Base-by-base conservation (phyloP, 2,113 vertebrate genomes). In the Lepus timidus region DNA sequence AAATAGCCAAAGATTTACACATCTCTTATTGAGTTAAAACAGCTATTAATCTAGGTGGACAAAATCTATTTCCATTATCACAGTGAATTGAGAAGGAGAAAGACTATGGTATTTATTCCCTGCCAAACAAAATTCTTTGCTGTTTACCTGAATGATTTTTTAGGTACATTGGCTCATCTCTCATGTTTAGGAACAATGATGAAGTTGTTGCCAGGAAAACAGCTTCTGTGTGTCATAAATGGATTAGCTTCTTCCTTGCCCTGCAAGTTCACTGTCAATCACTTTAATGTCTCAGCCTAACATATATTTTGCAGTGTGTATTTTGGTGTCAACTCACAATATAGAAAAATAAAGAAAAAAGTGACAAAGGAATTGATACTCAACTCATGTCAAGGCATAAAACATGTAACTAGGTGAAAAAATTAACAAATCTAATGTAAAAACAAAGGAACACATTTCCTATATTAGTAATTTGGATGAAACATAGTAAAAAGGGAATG, bases 151-250 rank as follows among this genome's bases (percentile, higher is more conserved):
- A 94, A 97, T 92, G 96, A 96, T 96, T 96, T 97, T 96, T 97
- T 82, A 94, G 96, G 93, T 79, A 84, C 89, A 31, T 33, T 67
- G 96, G 68, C 88, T 97, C 96, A 80, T 97, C 95, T 97, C 97
- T 98, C 96, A 97, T 93, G 92, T 98, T 96, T 81, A 92, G 74
- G 95, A 97, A 96, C 97, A 95, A 96, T 62, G 31, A 98, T 97
- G 78, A 98, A 98, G 97, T 17, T 97, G 95, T 98, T 96, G 93
- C 96, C 89, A 94, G 86, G 84, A 98, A 97, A 98, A 44, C 90
- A 97, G 87, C 81, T 96, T 95, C 85, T 73, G 0, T 65, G 75
- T 33, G 65, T 97, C 97, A 95, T 39, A 76, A 88, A 97, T 84
- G 95, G 94, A 97, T 97, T 83, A 95, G 88, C 92, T 67, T 97